phyloP scores from a whole-genome alignment of 2,888 invertebrate species.

The Cantharis lateralis region DNA sequence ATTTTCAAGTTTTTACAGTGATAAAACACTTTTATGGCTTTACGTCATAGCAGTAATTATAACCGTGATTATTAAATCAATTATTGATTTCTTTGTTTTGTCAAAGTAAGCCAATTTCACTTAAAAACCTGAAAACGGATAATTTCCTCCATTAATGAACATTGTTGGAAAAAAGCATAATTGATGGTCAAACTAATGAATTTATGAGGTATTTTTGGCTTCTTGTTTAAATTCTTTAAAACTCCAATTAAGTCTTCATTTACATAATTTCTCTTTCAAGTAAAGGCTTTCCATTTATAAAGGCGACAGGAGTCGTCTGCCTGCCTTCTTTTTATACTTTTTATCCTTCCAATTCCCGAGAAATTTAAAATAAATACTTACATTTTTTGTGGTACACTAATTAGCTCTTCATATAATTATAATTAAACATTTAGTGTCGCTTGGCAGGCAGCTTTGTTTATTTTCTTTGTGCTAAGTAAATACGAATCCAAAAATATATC shows the following conservation, averaged over 20 bases:
- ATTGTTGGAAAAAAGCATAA: background rate
- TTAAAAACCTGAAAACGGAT: background rate
- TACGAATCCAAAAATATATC: no score
- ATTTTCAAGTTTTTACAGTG: slow-evolving; percentile 9
- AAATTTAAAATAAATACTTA: background rate
- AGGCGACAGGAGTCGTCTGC: background rate
- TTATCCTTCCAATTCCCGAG: background rate
- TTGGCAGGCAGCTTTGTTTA: background rate
- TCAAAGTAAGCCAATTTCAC: background rate
- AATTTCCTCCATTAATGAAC: background rate
- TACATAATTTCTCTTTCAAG: background rate
- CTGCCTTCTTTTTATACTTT: background rate
- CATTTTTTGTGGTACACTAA: background rate
- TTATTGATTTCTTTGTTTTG: background rate
- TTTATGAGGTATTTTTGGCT: background rate
- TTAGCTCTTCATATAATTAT: background rate
- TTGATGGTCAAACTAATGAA: background rate
- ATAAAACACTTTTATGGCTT: background rate
- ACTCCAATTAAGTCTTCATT: background rate
- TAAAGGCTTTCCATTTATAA: background rate
- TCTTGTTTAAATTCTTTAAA: background rate
- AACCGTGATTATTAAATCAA: background rate
- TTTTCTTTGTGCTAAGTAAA: background rate
- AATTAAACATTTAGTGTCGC: background rate
- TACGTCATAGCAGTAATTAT: background rate